Evolutionary conservation across 2,113 vertebrate genomes (phyloP).

Genomic region (Pardalotus punctatus): DNA sequence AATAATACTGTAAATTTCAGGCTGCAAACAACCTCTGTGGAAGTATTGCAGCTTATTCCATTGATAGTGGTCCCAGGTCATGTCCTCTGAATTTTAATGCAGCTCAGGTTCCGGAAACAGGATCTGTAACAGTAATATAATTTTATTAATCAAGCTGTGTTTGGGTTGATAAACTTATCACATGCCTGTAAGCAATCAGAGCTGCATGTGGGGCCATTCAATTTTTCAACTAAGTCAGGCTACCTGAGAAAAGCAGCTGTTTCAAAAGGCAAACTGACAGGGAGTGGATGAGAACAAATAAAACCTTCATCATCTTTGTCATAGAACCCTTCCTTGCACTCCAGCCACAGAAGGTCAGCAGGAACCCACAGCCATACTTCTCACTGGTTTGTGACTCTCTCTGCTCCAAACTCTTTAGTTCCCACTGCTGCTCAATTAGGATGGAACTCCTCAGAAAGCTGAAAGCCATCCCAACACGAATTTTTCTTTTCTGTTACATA

Average conservation of each 20-base stretch:
- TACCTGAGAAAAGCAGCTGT: not conserved
- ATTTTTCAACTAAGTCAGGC: not conserved
- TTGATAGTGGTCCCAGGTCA: not conserved
- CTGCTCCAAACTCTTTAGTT: not conserved
- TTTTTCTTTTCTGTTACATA: not conserved
- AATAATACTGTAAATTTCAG: not conserved
- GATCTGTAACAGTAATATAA: not conserved
- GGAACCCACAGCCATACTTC: not conserved
- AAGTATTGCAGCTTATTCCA: not conserved
- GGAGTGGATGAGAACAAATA: not conserved
- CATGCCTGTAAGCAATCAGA: not conserved
- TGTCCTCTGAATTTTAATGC: not conserved
- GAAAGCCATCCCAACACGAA: not conserved
- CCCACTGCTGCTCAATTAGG: not conserved
- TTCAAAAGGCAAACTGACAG: not conserved
- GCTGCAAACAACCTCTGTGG: not conserved
- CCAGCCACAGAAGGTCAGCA: not conserved
- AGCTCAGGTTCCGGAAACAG: not conserved
- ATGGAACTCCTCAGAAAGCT: not conserved
- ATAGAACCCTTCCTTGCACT: fast-evolving
- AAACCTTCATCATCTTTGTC: not conserved
- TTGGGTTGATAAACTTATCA: not conserved
- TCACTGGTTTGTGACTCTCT: not conserved
- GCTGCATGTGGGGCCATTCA: not conserved
- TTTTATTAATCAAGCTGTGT: constrained; percentile 7